Base-by-base conservation (phyloP, 2,888 invertebrate species). In the Schrankia costaestrigalis region DNA sequence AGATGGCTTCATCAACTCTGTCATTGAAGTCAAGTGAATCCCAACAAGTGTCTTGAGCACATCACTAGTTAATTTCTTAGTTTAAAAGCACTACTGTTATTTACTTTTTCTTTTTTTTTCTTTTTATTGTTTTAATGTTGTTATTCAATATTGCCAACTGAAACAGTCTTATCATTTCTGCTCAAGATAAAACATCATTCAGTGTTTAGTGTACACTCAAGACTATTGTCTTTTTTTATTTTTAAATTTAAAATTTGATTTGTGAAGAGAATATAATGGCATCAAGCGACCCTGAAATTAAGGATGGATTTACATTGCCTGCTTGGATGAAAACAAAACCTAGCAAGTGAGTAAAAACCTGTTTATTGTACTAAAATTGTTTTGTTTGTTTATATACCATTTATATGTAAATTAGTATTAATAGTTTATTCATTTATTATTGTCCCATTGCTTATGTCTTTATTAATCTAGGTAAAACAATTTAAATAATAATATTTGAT, bases 261-360 rank as follows among this genome's bases (percentile, higher is more conserved):
- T 13, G 17, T 15, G 24, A 39, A 41, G 6, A 45, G 11, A 33
- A 31, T 27, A 72, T 45, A 37, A 87, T 87, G 87, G 79, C 86
- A 46, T 78, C 90, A 45, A 86, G 87, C 63, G 90, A 90, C 62
- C 89, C 91, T 29, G 90, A 90, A 68, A 68, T 91, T 48, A 89
- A 89, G 49, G 89, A 91, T 61, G 92, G 91, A 56, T 89, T 93
- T 48, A 90, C 91, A 27, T 75, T 93, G 43, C 93, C 93, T 1
- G 90, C 91, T 62, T 94, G 94, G 94, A 93, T 94, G 92, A 93
- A 92, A 75, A 89, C 85, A 32, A 92, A 89, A 78, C 90, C 91
- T 50, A 81, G 74, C 35, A 91, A 90, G 87, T 87, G 48, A 77
- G 79, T 69, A n/a, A n/a, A n/a, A n/a, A n/a, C n/a, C n/a, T n/a